Evolutionary conservation across 2,113 vertebrate species (phyloP), one percentile per base, ranked within the genome.

Genomic region (Corythoichthys haematopterus): DNA sequence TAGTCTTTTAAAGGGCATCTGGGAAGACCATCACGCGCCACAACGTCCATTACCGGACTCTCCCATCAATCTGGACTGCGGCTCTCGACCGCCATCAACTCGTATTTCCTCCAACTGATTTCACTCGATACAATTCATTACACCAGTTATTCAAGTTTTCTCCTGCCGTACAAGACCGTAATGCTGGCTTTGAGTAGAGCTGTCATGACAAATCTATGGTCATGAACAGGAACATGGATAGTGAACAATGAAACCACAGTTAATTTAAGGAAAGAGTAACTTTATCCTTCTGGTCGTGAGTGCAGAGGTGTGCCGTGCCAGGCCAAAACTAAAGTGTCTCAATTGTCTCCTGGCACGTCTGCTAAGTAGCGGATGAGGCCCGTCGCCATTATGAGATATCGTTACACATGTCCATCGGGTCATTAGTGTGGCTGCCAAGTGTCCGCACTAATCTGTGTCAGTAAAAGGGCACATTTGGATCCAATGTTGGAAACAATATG

Each of bases 1-100:
- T 89, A 87, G 81, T 79, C 76, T 78, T 82, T 84, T 79, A 78
- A 87, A 80, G 77, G 77, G 81, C 85, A 91, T 91, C 88, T 91
- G 89, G 64, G 74, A 86, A 87, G 79, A 83, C 74, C 84, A 90
- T 91, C 88, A 87, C 70, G 78, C 71, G 64, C 83, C 76, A 74
- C 74, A 76, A 71, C 78, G 85, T 88, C 70, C 65, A 74, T 80
- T 83, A 73, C 70, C 84, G 64, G 72, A 75, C 15, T 75, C 65
- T 45, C 67, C 64, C 45, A 58, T 71, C 77, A 83, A 80, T 86
- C 77, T 80, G 83, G 58, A 71, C 51, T 70, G 40, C 65, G 52
- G 51, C 74, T 81, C 72, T 80, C 78, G 69, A 80, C 79, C 70
- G 69, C 72, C 69, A 75, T 84, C 79, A 76, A 68, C 66, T 59